Evolutionary conservation across 2,888 invertebrate genomes (phyloP).

Genomic region (Athrips mouffetella): DNA sequence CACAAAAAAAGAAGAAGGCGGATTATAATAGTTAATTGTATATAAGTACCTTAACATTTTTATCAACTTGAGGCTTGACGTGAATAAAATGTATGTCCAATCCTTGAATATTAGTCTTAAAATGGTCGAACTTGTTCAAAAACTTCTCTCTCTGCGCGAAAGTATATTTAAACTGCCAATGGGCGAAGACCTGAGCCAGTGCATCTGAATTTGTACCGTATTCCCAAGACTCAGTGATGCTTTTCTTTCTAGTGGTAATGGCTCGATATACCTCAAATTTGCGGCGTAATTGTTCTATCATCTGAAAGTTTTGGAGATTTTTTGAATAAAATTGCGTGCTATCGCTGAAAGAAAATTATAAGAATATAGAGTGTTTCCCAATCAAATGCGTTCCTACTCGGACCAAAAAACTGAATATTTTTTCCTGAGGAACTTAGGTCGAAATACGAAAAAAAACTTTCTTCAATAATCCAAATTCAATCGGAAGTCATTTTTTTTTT

Average conservation of each 20-base stretch:
- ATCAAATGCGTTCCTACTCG: no score
- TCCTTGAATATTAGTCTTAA: conserved; percentile 84
- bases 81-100: conserved; percentile 87
- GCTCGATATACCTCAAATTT: conserved; percentile 70
- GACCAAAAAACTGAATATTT: no score
- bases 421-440: no score
- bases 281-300: conserved; percentile 70
- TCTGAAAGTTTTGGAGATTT: no score
- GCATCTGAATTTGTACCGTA: conserved; percentile 89
- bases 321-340: no score
- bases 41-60: conserved; percentile 48
- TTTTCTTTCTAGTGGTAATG: conserved; percentile 42
- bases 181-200: conserved; percentile 80
- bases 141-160: conserved; percentile 79
- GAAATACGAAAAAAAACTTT: no score
- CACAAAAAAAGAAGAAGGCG: no score
- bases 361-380: no score
- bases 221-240: conserved; percentile 82
- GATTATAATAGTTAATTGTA: no score
- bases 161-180: conserved; percentile 88
- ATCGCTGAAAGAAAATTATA: no score
- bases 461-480: no score
- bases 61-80: conserved; percentile 73
- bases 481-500: no score
- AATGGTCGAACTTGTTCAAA: conserved; percentile 87